Conservation (phyloP, 1,140 invertebrate species). For the Papilio glaucus region DNA sequence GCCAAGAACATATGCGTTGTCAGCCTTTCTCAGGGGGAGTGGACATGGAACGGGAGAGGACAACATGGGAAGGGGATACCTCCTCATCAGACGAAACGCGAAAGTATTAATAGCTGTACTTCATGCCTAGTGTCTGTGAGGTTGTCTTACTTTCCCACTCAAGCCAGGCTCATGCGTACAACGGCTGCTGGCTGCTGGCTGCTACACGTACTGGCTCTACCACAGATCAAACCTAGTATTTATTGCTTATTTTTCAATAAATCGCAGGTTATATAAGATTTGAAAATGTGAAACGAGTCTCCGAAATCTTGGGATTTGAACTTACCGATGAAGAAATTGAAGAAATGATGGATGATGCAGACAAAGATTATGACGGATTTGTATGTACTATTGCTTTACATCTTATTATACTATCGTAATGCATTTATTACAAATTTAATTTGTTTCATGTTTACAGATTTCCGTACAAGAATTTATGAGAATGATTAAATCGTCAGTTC, state of each 20-base stretch:
- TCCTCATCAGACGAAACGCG: too few species aligned
- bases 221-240: not conserved
- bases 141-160: too few species aligned
- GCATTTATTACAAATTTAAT: constrained; percentile 28
- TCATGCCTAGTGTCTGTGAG: too few species aligned
- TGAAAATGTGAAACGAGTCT: constrained; percentile 71
- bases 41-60: too few species aligned
- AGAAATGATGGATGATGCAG: constrained; percentile 80
- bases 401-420: constrained; percentile 30
- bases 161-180: too few species aligned
- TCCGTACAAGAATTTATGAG: constrained; percentile 73
- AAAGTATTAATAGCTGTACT: too few species aligned
- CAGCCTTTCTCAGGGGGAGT: too few species aligned
- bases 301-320: constrained; percentile 62
- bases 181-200: too few species aligned
- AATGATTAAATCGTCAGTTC: constrained; percentile 70
- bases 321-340: constrained; percentile 79
- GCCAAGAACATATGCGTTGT: too few species aligned
- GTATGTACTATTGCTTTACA: constrained; percentile 49
- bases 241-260: not conserved
- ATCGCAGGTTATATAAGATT: constrained; percentile 70
- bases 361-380: constrained; percentile 73
- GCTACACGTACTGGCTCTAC: not conserved
- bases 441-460: constrained; percentile 59
- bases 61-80: too few species aligned